phyloP scores from a whole-genome alignment of 2,888 invertebrate genomes.

The Ornithoptera alexandrae region DNA sequence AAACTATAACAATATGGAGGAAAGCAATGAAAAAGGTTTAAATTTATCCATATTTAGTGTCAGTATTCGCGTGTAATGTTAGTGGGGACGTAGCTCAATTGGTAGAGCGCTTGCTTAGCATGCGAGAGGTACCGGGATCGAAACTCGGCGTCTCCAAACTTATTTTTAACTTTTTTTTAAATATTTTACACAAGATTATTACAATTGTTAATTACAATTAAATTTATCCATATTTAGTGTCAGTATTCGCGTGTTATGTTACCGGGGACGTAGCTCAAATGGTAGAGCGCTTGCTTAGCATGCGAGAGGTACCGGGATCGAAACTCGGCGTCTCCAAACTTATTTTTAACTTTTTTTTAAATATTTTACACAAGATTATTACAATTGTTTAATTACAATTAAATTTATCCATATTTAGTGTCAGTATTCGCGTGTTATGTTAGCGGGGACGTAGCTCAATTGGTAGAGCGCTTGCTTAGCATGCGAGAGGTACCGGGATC shows the following conservation, averaged over 20 bases:
- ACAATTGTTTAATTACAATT: too few species aligned
- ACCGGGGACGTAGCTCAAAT: constrained; percentile 78
- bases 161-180: too few species aligned
- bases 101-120: constrained; percentile 81
- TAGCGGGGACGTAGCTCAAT: constrained; percentile 80
- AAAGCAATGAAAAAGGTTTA: not conserved
- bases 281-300: constrained; percentile 81
- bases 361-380: too few species aligned
- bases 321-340: constrained; percentile 77
- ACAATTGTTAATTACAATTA: too few species aligned
- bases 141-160: constrained; percentile 77
- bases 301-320: constrained; percentile 80
- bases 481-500: constrained; percentile 81
- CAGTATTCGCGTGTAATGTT: not conserved
- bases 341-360: too few species aligned
- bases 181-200: too few species aligned
- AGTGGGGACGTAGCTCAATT: constrained; percentile 78
- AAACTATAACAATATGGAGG: not conserved
- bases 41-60: not conserved
- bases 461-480: constrained; percentile 81
- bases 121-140: constrained; percentile 80
- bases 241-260: not conserved
- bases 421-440: too few species aligned
- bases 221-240: not conserved
- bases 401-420: too few species aligned